A percentile compares a stretch with the other conserved stretches of the same genome.
phyloP scores from a whole-genome alignment of 2,797 vertebrate genomes.

The Malurus splendens region DNA sequence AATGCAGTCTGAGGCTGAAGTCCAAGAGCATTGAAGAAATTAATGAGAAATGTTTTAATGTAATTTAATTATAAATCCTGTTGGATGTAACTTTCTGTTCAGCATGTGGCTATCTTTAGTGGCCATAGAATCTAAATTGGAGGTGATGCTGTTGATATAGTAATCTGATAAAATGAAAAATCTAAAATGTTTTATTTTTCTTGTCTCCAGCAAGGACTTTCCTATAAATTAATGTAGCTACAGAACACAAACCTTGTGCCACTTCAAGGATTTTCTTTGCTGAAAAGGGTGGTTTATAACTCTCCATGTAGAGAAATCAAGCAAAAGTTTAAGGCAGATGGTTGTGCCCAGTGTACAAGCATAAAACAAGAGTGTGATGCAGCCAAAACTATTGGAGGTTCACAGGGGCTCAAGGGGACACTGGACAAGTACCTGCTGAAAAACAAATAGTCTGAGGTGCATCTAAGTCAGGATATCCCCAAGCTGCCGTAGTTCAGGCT shows the following conservation, averaged over 20 bases:
- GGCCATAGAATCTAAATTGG: neutral
- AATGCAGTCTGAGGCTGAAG: neutral
- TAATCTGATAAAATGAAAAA: constrained; percentile 6
- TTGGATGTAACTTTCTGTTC: neutral
- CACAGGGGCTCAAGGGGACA: neutral
- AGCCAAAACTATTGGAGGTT: neutral
- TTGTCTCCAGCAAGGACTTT: neutral
- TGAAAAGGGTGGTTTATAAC: neutral
- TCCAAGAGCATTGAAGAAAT: neutral
- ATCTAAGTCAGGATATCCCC: neutral
- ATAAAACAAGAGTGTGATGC: neutral
- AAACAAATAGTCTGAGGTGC: neutral
- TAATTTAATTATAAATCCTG: neutral
- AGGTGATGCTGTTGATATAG: neutral
- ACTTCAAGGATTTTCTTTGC: constrained; percentile 26
- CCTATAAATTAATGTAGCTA: constrained; percentile 13
- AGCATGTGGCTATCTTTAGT: neutral
- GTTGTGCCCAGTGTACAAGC: neutral
- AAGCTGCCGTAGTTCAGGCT: neutral
- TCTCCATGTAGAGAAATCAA: neutral
- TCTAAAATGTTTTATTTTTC: neutral
- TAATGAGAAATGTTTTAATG: neutral
- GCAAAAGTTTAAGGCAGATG: neutral
- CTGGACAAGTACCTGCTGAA: neutral
- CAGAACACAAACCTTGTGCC: neutral